These are phyloP conservation scores for Chrysolina americana DNA, from an alignment of 2,888 invertebrate species.

Conservation along the genomic window DNA sequence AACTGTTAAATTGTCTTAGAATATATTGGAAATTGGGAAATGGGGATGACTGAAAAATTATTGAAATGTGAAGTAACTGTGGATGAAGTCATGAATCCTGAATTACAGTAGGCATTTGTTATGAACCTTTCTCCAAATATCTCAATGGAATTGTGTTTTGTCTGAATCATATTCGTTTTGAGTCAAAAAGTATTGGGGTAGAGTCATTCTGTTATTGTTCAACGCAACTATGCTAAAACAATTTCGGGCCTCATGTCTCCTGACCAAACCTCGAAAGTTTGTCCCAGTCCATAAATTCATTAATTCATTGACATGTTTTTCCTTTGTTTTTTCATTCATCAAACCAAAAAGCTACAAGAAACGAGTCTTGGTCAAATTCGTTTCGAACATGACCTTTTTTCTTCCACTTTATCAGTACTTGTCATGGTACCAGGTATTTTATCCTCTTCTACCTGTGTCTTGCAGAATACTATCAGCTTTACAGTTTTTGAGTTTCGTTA, in stretches of 20 bases:
- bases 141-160: too few relatives aligned
- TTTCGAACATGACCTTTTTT: slow-evolving; percentile 39
- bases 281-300: neutral
- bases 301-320: neutral
- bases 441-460: slow-evolving; percentile 50
- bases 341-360: slow-evolving; percentile 12
- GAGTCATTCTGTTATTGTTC: too few relatives aligned
- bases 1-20: too few relatives aligned
- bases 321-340: slow-evolving; percentile 5
- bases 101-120: too few relatives aligned
- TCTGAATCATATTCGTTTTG: too few relatives aligned
- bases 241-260: neutral
- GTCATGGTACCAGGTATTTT: slow-evolving; percentile 43
- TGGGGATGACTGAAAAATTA: too few relatives aligned
- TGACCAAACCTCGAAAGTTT: neutral
- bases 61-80: too few relatives aligned
- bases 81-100: too few relatives aligned
- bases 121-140: too few relatives aligned
- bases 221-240: too few relatives aligned
- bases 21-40: too few relatives aligned
- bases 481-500: slow-evolving; percentile 52
- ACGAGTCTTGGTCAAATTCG: slow-evolving; percentile 37
- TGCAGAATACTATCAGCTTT: slow-evolving; percentile 50
- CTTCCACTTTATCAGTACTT: slow-evolving; percentile 38
- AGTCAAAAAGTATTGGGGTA: too few relatives aligned